Evolutionary conservation across 2,888 invertebrate genomes (phyloP), one percentile per base, ranked within the genome.

Genomic region (Pogonocherus hispidulus): DNA sequence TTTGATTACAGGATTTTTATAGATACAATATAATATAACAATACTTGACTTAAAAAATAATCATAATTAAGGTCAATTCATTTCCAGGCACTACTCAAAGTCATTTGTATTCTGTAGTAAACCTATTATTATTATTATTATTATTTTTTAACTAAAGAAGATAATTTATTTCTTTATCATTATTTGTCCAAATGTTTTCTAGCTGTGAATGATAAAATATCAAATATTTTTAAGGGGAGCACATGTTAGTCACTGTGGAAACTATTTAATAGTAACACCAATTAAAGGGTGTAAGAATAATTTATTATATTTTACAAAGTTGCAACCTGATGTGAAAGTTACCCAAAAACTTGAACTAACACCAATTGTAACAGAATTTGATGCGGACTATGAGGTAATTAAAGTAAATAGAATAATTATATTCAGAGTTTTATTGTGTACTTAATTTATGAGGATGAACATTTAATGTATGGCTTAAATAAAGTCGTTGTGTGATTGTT

Each of bases 211-310:
- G n/a, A n/a, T n/a, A n/a, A n/a, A n/a, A n/a, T n/a, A n/a, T n/a
- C n/a, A n/a, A n/a, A 16, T 46, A 35, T 49, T 65, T 35, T 44
- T 35, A 62, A 97, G 97, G 81, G 92, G 92, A 71, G 93, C 93
- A 9, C 89, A 91, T 78, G 95, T 99, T 60, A 93, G 95, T 6
- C 94, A 98, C 83, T 98, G 98, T 88, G 98, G 98, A 3, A 88
- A 91, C 46, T 98, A 96, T 88, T 88, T 99, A 76, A 88, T 99
- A 37, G 89, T 98, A 79, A 90, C 90, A 1, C 92, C 96, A 16
- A 90, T 92, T 70, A 93, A 94, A 84, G 96, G 96, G 78, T 98
- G 97, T 83, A 93, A 96, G 71, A 95, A 97, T 86, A 98, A 98
- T 87, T 88, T 95, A 80, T 86, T 98, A 62, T 97, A 91, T 87